Evolutionary conservation across 2,888 invertebrate genomes (phyloP).

Genomic region (Cephus spinipes): DNA sequence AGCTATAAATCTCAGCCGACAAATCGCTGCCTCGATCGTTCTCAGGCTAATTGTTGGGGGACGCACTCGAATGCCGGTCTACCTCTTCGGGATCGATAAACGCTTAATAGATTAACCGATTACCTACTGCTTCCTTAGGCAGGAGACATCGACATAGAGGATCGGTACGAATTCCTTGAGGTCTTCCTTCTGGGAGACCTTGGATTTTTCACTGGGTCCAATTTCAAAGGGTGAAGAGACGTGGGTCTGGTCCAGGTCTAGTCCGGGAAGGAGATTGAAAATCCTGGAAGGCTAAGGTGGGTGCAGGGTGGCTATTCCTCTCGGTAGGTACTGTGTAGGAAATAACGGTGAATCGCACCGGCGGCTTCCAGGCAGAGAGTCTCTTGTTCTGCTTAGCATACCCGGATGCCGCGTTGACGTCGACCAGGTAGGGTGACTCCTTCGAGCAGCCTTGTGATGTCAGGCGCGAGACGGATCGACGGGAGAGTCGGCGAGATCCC

Average conservation of each 20-base stretch:
- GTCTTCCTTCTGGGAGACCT: neutral
- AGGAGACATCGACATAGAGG: neutral
- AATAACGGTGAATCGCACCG: neutral
- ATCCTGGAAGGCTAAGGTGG: neutral
- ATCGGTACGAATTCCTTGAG: neutral
- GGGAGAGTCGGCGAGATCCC: conserved; percentile 37
- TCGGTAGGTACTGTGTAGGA: neutral
- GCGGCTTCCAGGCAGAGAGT: neutral
- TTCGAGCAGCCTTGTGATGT: conserved; percentile 29
- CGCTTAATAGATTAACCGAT: conserved; percentile 53
- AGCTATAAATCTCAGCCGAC: conserved; percentile 58
- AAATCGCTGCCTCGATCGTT: conserved; percentile 54
- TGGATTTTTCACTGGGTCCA: neutral
- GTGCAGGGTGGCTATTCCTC: neutral
- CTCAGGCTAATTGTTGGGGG: conserved; percentile 56
- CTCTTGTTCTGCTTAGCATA: conserved; percentile 20
- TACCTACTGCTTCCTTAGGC: conserved; percentile 29
- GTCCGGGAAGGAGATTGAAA: neutral
- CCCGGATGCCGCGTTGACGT: conserved; percentile 20
- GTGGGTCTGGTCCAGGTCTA: neutral
- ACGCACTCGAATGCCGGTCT: conserved; percentile 46
- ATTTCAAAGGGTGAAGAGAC: no score
- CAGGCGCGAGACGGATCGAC: conserved; percentile 34
- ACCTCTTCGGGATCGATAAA: conserved; percentile 34
- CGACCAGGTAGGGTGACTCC: conserved; percentile 9